Conservation (phyloP, 2,888 invertebrate species). For the Junonia oenone region DNA sequence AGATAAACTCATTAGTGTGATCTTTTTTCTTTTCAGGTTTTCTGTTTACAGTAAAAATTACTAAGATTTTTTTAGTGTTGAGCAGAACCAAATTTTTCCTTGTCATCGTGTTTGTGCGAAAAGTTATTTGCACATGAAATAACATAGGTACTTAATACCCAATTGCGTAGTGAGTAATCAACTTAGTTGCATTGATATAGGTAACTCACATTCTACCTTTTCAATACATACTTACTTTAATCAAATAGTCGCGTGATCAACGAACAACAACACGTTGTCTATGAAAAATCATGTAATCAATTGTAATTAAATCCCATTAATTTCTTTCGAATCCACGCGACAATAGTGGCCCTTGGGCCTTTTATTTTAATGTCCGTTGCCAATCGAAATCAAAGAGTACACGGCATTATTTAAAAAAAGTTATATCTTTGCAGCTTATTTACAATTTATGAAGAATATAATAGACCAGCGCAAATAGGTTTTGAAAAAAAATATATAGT, state of each 20-base stretch:
- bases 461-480: no score
- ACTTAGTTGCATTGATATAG: background rate
- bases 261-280: constrained; percentile 14
- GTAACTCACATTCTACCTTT: background rate
- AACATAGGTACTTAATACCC: background rate
- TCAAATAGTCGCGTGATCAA: constrained; percentile 11
- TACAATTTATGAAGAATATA: no score
- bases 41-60: background rate
- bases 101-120: background rate
- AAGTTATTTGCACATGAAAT: background rate
- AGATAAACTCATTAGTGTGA: constrained; percentile 5
- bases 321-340: background rate
- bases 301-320: background rate
- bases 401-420: background rate
- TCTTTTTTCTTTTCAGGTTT: no score
- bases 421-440: no score
- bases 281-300: constrained; percentile 14
- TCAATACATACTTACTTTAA: background rate
- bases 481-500: no score
- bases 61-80: background rate
- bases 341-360: background rate
- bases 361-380: background rate
- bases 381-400: background rate
- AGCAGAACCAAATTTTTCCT: no score
- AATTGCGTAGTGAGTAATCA: no score